Evolutionary conservation across 92 coral and sea anemone genomes (phyloP).

Genomic region (Zoanthus sociatus): DNA sequence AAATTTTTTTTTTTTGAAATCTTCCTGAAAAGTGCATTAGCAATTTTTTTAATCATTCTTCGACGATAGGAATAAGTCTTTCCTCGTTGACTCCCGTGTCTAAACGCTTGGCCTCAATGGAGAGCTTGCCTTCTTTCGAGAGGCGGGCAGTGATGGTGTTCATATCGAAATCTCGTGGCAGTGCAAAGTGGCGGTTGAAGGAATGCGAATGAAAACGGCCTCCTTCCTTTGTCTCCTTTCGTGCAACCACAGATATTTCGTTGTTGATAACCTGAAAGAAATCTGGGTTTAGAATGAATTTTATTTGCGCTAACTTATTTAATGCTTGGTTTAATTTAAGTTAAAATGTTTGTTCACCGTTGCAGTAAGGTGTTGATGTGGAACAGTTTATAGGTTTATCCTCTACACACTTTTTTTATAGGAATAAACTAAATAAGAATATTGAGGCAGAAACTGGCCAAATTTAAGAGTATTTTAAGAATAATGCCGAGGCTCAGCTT

Average conservation of each 20-base stretch:
- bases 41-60: constrained; percentile 8
- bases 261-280: constrained; percentile 69
- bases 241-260: constrained; percentile 87
- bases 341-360: too few relatives aligned
- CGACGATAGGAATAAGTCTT: constrained; percentile 26
- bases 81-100: constrained; percentile 68
- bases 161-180: constrained; percentile 94
- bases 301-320: not conserved
- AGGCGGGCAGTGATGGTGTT: constrained; percentile 77
- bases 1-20: too few relatives aligned
- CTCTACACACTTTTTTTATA: too few relatives aligned
- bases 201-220: constrained; percentile 85
- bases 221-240: constrained; percentile 78
- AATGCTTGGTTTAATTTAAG: too few relatives aligned
- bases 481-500: too few relatives aligned
- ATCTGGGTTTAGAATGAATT: not conserved
- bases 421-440: too few relatives aligned
- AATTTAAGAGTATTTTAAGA: too few relatives aligned
- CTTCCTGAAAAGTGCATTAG: too few relatives aligned
- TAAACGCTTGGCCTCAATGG: constrained; percentile 83
- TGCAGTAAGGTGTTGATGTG: too few relatives aligned
- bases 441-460: too few relatives aligned
- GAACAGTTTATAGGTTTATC: too few relatives aligned
- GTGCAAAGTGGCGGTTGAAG: constrained; percentile 86
- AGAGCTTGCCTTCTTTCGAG: constrained; percentile 84